Percentiles rank a stretch among this genome's conserved stretches.
These are phyloP conservation scores for Heliconius ethilla DNA, from an alignment of 2,888 invertebrate genomes.

Conservation along the genomic window DNA sequence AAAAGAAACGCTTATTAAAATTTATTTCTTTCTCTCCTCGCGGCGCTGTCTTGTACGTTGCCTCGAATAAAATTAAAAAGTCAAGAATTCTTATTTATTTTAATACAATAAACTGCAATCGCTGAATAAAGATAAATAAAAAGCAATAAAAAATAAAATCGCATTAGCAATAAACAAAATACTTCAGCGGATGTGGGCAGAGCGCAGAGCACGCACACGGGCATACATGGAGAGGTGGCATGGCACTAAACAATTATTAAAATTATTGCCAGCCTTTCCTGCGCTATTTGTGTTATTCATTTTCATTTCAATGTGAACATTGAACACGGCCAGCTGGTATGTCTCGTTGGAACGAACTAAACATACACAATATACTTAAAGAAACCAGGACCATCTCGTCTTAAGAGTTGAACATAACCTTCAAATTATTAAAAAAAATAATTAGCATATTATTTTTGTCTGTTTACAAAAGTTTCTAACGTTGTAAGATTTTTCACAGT, in stretches of 20 bases:
- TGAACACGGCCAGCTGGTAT: constrained; percentile 16
- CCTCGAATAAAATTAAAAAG: constrained; percentile 81
- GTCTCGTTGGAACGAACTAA: background rate
- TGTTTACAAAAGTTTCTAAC: constrained; percentile 22
- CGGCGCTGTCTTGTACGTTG: constrained; percentile 80
- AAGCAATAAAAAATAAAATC: constrained; percentile 82
- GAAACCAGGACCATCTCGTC: background rate
- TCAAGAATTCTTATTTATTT: constrained; percentile 83
- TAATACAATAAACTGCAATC: constrained; percentile 83
- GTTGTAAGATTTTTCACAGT: constrained; percentile 45
- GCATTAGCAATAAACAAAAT: constrained; percentile 83
- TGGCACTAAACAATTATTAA: constrained; percentile 39
- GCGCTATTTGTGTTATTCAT: constrained; percentile 29
- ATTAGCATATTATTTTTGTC: background rate
- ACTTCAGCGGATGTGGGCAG: constrained; percentile 82
- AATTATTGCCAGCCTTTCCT: constrained; percentile 35
- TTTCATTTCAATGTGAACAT: constrained; percentile 21
- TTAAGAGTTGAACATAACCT: background rate
- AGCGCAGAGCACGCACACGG: constrained; percentile 73
- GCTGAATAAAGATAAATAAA: constrained; percentile 83
- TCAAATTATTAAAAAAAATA: background rate
- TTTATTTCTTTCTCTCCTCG: constrained; percentile 81
- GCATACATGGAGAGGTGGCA: constrained; percentile 60
- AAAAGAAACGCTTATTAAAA: constrained; percentile 82
- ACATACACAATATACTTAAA: constrained; percentile 3